Percentiles rank a stretch among this genome's conserved stretches.
Conservation (phyloP, 2,797 vertebrate genomes). For the Podargus strigoides region DNA sequence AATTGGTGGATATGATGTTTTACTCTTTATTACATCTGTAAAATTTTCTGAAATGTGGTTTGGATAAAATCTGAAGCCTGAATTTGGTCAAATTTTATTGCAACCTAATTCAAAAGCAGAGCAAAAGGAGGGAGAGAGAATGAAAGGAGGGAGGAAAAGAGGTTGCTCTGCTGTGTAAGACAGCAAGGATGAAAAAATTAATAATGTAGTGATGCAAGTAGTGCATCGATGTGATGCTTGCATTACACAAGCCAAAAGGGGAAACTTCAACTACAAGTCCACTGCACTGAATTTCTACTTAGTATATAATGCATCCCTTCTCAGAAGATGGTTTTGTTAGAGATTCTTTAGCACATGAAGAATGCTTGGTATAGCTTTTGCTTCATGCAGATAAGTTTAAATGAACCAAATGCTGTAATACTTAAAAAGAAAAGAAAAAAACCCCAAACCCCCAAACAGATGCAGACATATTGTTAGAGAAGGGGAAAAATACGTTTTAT, state of each 20-base stretch:
- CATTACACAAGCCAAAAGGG: not conserved
- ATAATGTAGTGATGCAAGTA: not conserved
- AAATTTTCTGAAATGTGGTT: not conserved
- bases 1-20: not conserved
- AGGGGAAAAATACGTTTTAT: fast-evolving
- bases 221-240: too few species aligned
- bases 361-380: not conserved
- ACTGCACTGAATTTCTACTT: not conserved
- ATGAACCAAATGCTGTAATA: not conserved
- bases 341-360: not conserved
- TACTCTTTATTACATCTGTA: not conserved
- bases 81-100: not conserved
- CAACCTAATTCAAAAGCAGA: not conserved
- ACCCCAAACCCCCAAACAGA: not conserved
- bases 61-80: not conserved
- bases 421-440: too few species aligned
- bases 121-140: not conserved
- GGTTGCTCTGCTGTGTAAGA: not conserved
- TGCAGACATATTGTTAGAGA: not conserved
- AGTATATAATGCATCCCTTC: not conserved
- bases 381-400: not conserved
- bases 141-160: not conserved
- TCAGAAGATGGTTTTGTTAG: not conserved
- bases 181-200: not conserved
- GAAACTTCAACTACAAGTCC: not conserved